Evolutionary conservation across 2,113 vertebrate species (phyloP).

Genomic region (Myiagra hebetior): DNA sequence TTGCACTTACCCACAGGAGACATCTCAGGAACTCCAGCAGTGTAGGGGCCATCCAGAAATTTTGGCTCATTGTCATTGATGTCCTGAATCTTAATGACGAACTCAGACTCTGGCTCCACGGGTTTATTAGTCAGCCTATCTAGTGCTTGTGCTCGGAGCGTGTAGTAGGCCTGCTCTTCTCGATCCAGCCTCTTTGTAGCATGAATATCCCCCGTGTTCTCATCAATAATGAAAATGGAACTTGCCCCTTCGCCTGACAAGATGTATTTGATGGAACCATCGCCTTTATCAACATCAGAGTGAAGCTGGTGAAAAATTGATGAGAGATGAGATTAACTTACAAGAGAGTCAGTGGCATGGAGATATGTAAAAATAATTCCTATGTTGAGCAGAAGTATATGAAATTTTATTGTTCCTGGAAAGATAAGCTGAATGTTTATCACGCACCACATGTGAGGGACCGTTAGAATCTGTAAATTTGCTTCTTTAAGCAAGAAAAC

Average conservation of each 20-base stretch:
- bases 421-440: conserved; percentile 36
- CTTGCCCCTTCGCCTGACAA: conserved; percentile 91
- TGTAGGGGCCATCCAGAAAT: conserved; percentile 92
- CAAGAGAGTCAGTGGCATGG: conserved; percentile 52
- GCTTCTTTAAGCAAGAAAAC: background rate
- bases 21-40: conserved; percentile 92
- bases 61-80: conserved; percentile 98
- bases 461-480: conserved; percentile 24
- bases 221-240: conserved; percentile 98
- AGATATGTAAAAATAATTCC: conserved; percentile 66
- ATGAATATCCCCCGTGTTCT: conserved; percentile 96
- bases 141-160: conserved; percentile 88
- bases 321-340: conserved; percentile 76
- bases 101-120: conserved; percentile 89
- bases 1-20: conserved; percentile 89
- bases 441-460: background rate
- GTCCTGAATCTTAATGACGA: conserved; percentile 97
- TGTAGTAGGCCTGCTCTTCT: conserved; percentile 95
- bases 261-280: conserved; percentile 95
- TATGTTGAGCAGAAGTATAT: conserved; percentile 8
- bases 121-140: conserved; percentile 87
- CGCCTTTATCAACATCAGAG: conserved; percentile 95
- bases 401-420: conserved; percentile 56
- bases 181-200: conserved; percentile 94
- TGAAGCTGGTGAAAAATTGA: conserved; percentile 88